Evolutionary conservation across 1,140 invertebrate genomes (phyloP), one percentile per base, ranked within the genome.

Genomic region (Neodiprion pinetum): DNA sequence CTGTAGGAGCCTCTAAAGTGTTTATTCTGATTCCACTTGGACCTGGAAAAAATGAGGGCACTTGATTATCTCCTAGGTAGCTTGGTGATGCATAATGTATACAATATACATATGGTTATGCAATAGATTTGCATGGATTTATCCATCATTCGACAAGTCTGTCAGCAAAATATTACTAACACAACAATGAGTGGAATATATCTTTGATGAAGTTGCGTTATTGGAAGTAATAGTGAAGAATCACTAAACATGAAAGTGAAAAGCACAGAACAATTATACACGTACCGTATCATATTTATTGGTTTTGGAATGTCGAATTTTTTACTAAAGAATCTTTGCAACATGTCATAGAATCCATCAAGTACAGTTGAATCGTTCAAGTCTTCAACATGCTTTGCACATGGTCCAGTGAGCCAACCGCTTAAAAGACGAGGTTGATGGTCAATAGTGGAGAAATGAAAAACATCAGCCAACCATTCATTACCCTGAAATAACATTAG

Each of bases 1-100:
- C 92, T 92, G 82, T 95, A 96, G 1, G 93, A 91, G 40, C 95
- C 94, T 74, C 91, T 82, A 71, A 92, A 92, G 79, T 93, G 89
- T 1, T 90, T 89, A 87, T 96, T 93, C 1, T 86, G 88, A 70
- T 87, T 89, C 95, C 95, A 96, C 78, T 89, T 88, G 10, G 92
- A 91, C 76, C 93, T 94, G 82, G 74, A 86, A 89, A 12, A 17
- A 61, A 61, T 61, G 5, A 61, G n/a, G 53, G 7, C 5, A 61
- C n/a, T 61, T 12, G 53, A 61, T 61, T 14, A 61, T 14, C 9
- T 61, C 53, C n/a, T 61, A 17, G n/a, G n/a, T 40, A 40, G 5
- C 28, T 40, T 40, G 1, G 28, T 1, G 28, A 40, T 40, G 28
- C 28, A 40, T 40, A 40, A 40, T 40, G 28, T 40, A 40, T 40